Evolutionary conservation across 2,888 invertebrate genomes (phyloP).

Genomic region (Acanthosepion pharaonis): DNA sequence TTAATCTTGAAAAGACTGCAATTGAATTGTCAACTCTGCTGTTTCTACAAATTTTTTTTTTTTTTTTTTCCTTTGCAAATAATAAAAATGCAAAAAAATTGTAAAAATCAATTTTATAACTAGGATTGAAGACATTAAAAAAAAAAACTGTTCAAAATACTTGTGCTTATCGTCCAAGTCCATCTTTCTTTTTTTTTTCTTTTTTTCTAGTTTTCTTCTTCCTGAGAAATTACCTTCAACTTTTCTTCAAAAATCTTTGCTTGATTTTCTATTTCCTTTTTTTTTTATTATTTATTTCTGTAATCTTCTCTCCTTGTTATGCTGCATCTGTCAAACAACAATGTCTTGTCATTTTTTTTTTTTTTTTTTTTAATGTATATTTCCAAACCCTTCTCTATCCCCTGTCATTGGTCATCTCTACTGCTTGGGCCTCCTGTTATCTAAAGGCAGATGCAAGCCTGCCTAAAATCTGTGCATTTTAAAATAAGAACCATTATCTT

Average conservation of each 20-base stretch:
- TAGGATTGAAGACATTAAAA: too few relatives aligned
- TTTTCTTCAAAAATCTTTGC: not conserved
- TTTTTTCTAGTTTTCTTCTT: not conserved
- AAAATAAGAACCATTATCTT: not conserved
- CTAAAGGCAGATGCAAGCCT: not conserved
- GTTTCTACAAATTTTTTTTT: not conserved
- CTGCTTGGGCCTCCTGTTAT: slow-evolving; percentile 2
- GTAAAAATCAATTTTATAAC: not conserved
- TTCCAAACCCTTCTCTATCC: not conserved
- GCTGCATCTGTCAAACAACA: not conserved
- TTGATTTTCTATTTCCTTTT: too few relatives aligned
- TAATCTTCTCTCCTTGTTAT: not conserved
- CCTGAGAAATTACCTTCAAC: not conserved
- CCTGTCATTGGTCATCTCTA: not conserved
- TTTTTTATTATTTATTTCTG: too few relatives aligned
- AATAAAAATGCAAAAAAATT: not conserved
- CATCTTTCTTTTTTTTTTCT: not conserved
- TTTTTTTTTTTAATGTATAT: too few relatives aligned
- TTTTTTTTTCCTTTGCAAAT: not conserved
- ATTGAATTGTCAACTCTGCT: not conserved
- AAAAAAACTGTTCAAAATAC: too few relatives aligned
- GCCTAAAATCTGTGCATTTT: not conserved
- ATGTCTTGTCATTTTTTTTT: not conserved
- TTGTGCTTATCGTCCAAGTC: not conserved
- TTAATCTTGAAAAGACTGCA: not conserved